Conservation (phyloP, 2,113 vertebrate genomes). For the Myrmecophaga tridactyla region DNA sequence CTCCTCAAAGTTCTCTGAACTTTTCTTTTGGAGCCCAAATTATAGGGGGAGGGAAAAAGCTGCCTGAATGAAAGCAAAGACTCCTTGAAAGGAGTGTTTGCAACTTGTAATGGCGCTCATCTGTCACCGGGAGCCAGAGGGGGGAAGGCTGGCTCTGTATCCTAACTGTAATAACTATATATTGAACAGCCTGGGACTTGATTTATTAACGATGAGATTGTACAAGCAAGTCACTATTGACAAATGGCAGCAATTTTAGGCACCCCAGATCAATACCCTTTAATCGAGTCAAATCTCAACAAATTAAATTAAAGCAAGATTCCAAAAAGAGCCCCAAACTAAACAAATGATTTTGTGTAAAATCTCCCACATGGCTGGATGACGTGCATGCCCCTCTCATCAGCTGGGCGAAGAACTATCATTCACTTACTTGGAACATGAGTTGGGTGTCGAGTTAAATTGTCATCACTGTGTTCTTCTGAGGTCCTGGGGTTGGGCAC, state of each 20-base stretch:
- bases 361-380: not conserved
- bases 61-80: not conserved
- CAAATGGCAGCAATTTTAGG: constrained; percentile 78
- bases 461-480: accelerated
- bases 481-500: accelerated
- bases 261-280: constrained; percentile 78
- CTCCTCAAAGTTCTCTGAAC: not conserved
- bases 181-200: not conserved
- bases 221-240: constrained; percentile 73
- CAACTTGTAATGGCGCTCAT: constrained; percentile 66
- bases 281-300: constrained; percentile 80
- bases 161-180: constrained; percentile 36
- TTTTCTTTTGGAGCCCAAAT: not conserved
- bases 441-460: accelerated
- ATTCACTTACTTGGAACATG: not conserved
- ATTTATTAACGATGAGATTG: constrained; percentile 79
- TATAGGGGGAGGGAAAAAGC: accelerated
- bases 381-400: not conserved
- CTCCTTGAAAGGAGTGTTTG: not conserved
- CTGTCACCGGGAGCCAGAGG: constrained; percentile 56
- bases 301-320: constrained; percentile 79
- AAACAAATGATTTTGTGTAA: constrained; percentile 36
- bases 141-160: constrained; percentile 16
- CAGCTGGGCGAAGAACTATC: accelerated
- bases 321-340: constrained; percentile 61